Conservation (phyloP, 1,140 invertebrate genomes). For the Drosophila littoralis region DNA sequence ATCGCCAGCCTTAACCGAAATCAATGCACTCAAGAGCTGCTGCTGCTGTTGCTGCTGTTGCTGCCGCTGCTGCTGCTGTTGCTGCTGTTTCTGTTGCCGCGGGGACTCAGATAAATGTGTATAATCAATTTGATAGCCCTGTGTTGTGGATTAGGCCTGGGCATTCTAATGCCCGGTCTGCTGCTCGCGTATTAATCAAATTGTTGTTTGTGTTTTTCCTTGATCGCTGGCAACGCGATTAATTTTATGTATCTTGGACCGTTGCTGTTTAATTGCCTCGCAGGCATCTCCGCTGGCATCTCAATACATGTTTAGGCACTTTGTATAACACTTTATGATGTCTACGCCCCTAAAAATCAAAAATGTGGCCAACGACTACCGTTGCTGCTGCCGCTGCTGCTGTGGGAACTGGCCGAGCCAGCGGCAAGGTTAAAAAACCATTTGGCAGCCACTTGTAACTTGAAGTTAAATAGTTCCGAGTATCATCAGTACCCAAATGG, state of each 20-base stretch:
- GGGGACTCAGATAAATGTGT: slow-evolving; percentile 70
- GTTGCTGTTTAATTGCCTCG: slow-evolving; percentile 72
- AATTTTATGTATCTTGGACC: slow-evolving; percentile 72
- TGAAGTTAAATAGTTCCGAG: slow-evolving; percentile 29
- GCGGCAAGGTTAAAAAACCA: slow-evolving; percentile 26
- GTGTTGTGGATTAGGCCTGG: slow-evolving; percentile 30
- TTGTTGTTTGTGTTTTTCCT: slow-evolving; percentile 60
- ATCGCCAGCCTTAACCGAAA: slow-evolving; percentile 66
- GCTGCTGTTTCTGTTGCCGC: not conserved
- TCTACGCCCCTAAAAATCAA: slow-evolving; percentile 57
- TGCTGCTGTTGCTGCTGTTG: slow-evolving; percentile 1
- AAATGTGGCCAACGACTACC: slow-evolving; percentile 54
- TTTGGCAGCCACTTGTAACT: slow-evolving; percentile 15
- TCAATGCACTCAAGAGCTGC: slow-evolving; percentile 66
- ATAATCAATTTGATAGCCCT: slow-evolving; percentile 80
- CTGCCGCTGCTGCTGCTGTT: not conserved
- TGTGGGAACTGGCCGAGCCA: slow-evolving; percentile 48
- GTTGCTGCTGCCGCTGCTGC: slow-evolving; percentile 39
- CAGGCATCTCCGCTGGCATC: slow-evolving; percentile 68
- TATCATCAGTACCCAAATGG: slow-evolving; percentile 3
- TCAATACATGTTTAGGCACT: slow-evolving; percentile 81
- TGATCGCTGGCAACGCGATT: slow-evolving; percentile 56
- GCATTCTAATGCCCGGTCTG: slow-evolving; percentile 49
- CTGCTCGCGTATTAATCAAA: slow-evolving; percentile 73
- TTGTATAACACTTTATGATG: slow-evolving; percentile 80